Evolutionary conservation across 2,797 vertebrate species (phyloP).

Genomic region (Gymnopithys bicolor): DNA sequence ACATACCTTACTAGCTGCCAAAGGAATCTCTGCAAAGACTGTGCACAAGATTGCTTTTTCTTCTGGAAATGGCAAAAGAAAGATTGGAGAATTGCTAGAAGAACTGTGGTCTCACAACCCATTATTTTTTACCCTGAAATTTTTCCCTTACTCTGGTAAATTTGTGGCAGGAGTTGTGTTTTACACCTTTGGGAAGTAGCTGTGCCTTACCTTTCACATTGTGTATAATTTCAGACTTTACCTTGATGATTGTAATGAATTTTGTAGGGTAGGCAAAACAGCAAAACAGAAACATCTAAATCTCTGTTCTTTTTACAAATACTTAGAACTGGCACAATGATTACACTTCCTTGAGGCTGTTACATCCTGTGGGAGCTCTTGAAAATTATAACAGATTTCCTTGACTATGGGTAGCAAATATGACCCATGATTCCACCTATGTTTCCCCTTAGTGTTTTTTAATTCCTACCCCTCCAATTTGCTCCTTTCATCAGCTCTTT

Average conservation of each 20-base stretch:
- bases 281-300: not conserved
- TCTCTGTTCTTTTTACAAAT: not conserved
- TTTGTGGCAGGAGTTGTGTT: not conserved
- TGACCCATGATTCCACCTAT: not conserved
- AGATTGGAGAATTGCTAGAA: not conserved
- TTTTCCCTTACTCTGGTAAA: not conserved
- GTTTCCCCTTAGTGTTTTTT: slow-evolving; percentile 17
- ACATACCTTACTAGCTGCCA: not conserved
- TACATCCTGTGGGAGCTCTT: not conserved
- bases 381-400: not conserved
- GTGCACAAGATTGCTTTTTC: not conserved
- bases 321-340: not conserved
- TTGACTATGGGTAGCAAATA: not conserved
- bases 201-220: not conserved
- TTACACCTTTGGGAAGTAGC: not conserved
- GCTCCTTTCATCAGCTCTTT: not conserved
- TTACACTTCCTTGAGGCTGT: not conserved
- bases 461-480: not conserved
- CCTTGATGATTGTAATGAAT: not conserved
- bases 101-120: not conserved
- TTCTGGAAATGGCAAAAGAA: not conserved
- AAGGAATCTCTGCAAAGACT: not conserved
- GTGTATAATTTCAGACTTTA: not conserved
- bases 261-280: not conserved
- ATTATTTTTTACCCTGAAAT: not conserved